Base-by-base conservation (phyloP, 2,797 vertebrate genomes). In the Garrulus glandarius region DNA sequence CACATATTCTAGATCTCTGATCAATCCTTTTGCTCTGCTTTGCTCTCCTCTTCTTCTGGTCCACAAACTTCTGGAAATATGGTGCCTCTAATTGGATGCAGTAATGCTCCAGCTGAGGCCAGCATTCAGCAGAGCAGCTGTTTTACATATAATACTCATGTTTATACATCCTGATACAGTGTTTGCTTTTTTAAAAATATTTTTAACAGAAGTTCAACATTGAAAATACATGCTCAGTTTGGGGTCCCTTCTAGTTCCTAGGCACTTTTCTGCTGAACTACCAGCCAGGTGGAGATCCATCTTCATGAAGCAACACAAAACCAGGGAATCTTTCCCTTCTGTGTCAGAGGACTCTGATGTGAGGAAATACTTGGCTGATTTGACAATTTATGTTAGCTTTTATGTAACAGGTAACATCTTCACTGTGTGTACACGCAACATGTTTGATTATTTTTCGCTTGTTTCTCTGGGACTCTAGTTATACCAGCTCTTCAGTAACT, bases 61-160 rank as follows among this genome's bases (percentile, higher is more conserved):
- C 82, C 72, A 83, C 61, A 75, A 86, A 74, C 44, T 95, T 87
- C 68, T 89, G 79, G 71, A 92, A 95, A 91, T 85, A 91, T 27
- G 34, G 72, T 86, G 69, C 72, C 61, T 89, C 46, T 97, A 95
- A 95, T 84, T 95, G 80, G 69, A 84, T 96, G 37, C 93, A 96
- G 85, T 87, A 86, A 83, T 41, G 61, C 61, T 94, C 70, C 94
- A 94, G 82, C 76, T 94, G 82, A 93, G 65, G 53, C 76, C 76
- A 61, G 75, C 46, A 47, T 89, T 85, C 72, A 86, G 72, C 76
- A 92, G 61, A 94, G 87, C 92, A 95, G 85, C 76, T 96, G 94
- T 92, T 94, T 97, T 92, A 84, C 89, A 94, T 95, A 94, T 89
- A 96, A 91, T 78, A 91, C 53, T 91, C 65, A 37, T 93, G 93